Evolutionary conservation across 2,113 vertebrate species (phyloP).

Genomic region (Myrmophylax atrothorax): DNA sequence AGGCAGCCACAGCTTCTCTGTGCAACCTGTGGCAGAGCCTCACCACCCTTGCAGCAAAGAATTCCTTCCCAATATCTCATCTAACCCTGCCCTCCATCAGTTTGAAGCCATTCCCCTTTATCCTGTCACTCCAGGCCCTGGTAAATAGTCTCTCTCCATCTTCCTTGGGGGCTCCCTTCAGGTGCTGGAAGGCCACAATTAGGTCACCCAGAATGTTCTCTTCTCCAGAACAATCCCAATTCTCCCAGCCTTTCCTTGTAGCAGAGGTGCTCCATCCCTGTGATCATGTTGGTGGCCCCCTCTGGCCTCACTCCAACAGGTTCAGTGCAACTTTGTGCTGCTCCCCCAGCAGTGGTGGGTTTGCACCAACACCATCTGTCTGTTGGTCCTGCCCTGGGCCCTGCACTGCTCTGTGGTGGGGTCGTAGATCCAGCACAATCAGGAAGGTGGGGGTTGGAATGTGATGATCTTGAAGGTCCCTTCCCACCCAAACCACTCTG

Average conservation of each 20-base stretch:
- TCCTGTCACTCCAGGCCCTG: background rate
- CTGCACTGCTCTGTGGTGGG: background rate
- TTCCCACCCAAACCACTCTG: background rate
- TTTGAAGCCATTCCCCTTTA: background rate
- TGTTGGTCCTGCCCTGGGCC: background rate
- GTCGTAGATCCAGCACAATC: fast-evolving
- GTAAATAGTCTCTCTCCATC: background rate
- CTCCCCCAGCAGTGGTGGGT: background rate
- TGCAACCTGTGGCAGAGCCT: background rate
- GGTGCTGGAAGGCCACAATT: background rate
- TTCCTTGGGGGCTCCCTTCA: background rate
- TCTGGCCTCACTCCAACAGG: background rate
- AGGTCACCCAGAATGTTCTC: background rate
- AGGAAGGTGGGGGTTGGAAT: background rate
- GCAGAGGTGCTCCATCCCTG: background rate
- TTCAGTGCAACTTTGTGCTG: fast-evolving
- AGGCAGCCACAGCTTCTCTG: background rate
- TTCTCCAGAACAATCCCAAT: background rate
- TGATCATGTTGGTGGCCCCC: background rate
- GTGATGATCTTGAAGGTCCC: no score
- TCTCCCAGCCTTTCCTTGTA: background rate
- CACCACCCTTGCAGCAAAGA: fast-evolving
- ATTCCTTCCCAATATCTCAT: background rate
- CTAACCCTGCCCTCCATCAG: fast-evolving
- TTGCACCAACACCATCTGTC: background rate